Evolutionary conservation across 2,888 invertebrate species (phyloP), one percentile per base, ranked within the genome.

Genomic region (Xylocampa areola): DNA sequence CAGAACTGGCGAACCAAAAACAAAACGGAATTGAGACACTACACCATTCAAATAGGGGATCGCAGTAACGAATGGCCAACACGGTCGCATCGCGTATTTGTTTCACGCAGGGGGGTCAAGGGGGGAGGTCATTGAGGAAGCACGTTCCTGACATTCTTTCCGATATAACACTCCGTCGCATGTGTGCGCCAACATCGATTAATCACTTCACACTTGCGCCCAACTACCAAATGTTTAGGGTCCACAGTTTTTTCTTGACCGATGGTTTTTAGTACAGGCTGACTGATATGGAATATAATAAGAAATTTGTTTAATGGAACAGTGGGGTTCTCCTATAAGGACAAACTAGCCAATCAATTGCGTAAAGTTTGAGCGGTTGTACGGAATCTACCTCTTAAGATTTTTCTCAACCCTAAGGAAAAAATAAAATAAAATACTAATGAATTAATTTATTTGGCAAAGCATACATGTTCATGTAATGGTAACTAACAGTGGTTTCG

Each of bases 71-170:
- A 87, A 92, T 90, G 86, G 86, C 79, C 76, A 82, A 84, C 85
- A 87, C 89, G 86, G 79, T 78, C 79, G 79, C 78, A 75, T 74
- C 79, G 84, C 84, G 83, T 84, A 88, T 90, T 90, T 89, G 90
- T 90, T 84, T 87, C 86, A 80, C 85, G 78, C 80, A 35, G 81
- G 88, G 90, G 90, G 90, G 90, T 90, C 90, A 87, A 76, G 77
- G 81, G 88, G 90, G 91, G n/a, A n/a, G 90, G 90, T 90, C 91
- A 88, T 77, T 80, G 73, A 85, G 84, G 90, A 88, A 89, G 91
- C 91, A 91, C 91, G 91, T 91, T 90, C 90, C 80, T 72, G 70
- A 81, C 91, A 91, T 92, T 92, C 91, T 89, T 92, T 90, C 86
- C 87, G 73, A 91, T 90, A 91, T 90, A 91, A 89, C 90, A 85